phyloP scores from a whole-genome alignment of 1,140 invertebrate genomes.

The Armadillidium nasatum region DNA sequence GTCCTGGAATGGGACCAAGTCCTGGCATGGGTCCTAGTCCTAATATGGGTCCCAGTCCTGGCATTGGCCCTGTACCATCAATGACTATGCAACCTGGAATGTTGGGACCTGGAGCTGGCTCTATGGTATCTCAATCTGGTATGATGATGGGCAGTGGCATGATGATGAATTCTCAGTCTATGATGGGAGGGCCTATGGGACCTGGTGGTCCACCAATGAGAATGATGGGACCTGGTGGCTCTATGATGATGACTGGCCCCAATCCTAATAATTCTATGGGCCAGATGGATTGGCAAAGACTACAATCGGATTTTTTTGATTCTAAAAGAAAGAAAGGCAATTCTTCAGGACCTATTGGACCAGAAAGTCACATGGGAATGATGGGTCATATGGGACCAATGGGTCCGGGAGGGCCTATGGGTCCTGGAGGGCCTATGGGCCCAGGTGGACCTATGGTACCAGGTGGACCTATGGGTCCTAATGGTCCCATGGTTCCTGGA shows the following conservation, averaged over 20 bases:
- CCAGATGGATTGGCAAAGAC: slow-evolving; percentile 81
- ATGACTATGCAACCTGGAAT: slow-evolving; percentile 46
- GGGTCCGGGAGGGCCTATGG: slow-evolving; percentile 50
- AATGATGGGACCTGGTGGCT: slow-evolving; percentile 56
- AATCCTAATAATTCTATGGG: slow-evolving; percentile 55
- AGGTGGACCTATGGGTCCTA: slow-evolving; percentile 53
- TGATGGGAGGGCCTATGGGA: slow-evolving; percentile 45
- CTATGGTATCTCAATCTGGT: slow-evolving; percentile 42
- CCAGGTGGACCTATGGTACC: slow-evolving; percentile 45
- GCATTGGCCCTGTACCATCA: slow-evolving; percentile 35
- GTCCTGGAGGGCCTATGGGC: slow-evolving; percentile 56
- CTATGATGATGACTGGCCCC: slow-evolving; percentile 50
- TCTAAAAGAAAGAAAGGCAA: slow-evolving; percentile 59
- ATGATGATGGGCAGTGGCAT: slow-evolving; percentile 47
- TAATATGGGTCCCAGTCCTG: slow-evolving; percentile 40
- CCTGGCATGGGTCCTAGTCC: slow-evolving; percentile 42
- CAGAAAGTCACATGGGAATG: slow-evolving; percentile 51
- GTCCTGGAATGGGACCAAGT: slow-evolving; percentile 46
- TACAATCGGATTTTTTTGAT: slow-evolving; percentile 78
- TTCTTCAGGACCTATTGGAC: slow-evolving; percentile 50
- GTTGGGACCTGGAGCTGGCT: slow-evolving; percentile 51
- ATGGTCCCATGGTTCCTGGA: slow-evolving; percentile 45
- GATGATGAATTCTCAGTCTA: slow-evolving; percentile 47
- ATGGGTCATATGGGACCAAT: slow-evolving; percentile 48
- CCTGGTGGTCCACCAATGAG: slow-evolving; percentile 40